Evolutionary conservation across 2,113 vertebrate genomes (phyloP), one percentile per base, ranked within the genome.

Genomic region (Ranitomeya imitator): DNA sequence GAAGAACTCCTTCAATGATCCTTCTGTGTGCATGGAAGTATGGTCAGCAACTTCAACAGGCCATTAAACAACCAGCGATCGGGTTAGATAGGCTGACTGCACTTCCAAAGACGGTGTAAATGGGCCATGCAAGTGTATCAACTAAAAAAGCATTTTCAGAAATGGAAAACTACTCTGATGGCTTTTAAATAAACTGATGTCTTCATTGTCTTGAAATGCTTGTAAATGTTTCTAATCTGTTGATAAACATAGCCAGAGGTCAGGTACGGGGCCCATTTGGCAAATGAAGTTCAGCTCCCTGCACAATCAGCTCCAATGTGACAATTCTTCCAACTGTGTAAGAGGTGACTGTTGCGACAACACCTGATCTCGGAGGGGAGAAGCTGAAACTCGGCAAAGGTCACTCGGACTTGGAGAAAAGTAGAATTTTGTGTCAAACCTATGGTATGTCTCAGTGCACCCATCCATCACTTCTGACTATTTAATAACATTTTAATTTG

Each of bases 401-500:
- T 85, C 65, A 74, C 83, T n/a, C n/a, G 18, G 52, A 69, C 61
- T 85, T 26, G 55, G 79, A 81, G 79, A 81, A 81, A 81, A 81
- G 23, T 31, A 23, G 15, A 23, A 55, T 74, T 26, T 85, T 73
- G 65, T 55, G 52, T 73, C 23, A 85, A 74, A 14, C 54, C 45
- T 60, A 59, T 37, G 23, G 11, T 71, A 55, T 21, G 15, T 83
- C 61, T 67, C 63, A 84, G 10, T 69, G 82, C 52, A 54, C 45
- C 67, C 16, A 81, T 37, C n/a, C 52, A 19, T 74, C 51, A 57
- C 67, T 59, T 26, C 67, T 83, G 63, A 83, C 15, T 63, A 63
- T 85, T 85, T 85, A 73, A 85, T 85, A 85, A 85, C 52, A 85
- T 74, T 85, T 85, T 85, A 73, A 74, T 52, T 55, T 74, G 65